Evolutionary conservation across 2,113 vertebrate species (phyloP).

Genomic region (Phylloscopus trochilus): DNA sequence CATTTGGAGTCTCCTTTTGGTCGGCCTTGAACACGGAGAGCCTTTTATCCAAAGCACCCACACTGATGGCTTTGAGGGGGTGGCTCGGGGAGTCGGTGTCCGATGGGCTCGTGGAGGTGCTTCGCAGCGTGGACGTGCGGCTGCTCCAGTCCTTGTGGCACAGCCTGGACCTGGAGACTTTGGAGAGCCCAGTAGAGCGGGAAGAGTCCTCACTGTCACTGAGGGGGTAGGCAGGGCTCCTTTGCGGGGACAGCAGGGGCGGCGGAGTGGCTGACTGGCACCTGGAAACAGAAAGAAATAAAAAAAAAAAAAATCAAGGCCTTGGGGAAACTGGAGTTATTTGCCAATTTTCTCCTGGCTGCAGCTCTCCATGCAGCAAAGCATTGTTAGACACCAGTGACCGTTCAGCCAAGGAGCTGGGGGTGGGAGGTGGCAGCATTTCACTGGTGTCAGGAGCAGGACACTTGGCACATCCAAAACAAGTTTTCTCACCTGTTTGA

Average conservation of each 20-base stretch:
- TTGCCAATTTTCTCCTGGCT: neutral
- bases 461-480: neutral
- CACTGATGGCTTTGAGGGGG: slow-evolving; percentile 83
- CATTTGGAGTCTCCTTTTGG: slow-evolving; percentile 73
- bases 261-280: slow-evolving; percentile 89
- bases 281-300: slow-evolving; percentile 76
- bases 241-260: slow-evolving; percentile 78
- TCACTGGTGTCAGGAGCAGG: neutral
- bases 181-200: slow-evolving; percentile 72
- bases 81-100: slow-evolving; percentile 70
- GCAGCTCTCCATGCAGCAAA: neutral
- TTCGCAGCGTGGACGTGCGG: slow-evolving; percentile 63
- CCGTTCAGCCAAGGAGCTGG: fast-evolving
- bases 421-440: neutral
- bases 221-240: slow-evolving; percentile 78
- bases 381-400: neutral
- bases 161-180: slow-evolving; percentile 74
- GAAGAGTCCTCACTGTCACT: slow-evolving; percentile 83
- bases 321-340: neutral
- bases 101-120: slow-evolving; percentile 64
- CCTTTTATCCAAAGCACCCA: slow-evolving; percentile 86
- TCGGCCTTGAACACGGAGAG: slow-evolving; percentile 80
- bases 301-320: slow-evolving; percentile 19
- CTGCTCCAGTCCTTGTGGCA: slow-evolving; percentile 79
- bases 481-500: neutral